Evolutionary conservation across 2,888 invertebrate genomes (phyloP).

Genomic region (Drosophila monieri): DNA sequence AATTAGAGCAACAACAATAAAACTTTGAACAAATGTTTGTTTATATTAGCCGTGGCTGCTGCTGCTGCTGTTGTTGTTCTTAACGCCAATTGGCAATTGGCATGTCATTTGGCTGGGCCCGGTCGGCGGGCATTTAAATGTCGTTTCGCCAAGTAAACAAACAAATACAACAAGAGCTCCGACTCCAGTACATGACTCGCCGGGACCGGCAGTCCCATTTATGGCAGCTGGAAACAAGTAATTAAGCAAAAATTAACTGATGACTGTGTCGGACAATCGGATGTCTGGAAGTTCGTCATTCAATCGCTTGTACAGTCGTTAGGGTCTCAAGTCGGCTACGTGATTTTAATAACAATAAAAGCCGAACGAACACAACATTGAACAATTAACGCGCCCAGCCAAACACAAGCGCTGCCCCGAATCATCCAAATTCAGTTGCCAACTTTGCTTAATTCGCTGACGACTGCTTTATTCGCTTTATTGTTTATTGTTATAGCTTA

Average conservation of each 20-base stretch:
- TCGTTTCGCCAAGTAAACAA: conserved; percentile 21
- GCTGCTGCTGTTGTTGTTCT: conserved; percentile 16
- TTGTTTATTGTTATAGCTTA: conserved; percentile 19
- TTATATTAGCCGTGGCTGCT: conserved; percentile 49
- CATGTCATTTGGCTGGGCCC: conserved; percentile 59
- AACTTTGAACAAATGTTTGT: conserved; percentile 64
- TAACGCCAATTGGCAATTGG: conserved; percentile 68
- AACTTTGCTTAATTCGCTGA: conserved; percentile 52
- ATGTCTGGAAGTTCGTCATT: conserved; percentile 51
- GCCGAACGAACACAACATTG: conserved; percentile 54
- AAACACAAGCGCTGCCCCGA: conserved; percentile 19
- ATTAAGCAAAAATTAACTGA: conserved; percentile 73
- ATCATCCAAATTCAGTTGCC: conserved; percentile 49
- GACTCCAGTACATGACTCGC: not conserved
- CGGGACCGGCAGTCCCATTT: conserved; percentile 31
- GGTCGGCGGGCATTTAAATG: conserved; percentile 57
- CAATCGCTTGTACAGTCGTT: conserved; percentile 35
- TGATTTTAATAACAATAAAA: conserved; percentile 79
- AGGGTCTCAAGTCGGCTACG: conserved; percentile 58
- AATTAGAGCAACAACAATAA: conserved; percentile 55
- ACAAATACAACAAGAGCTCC: conserved; percentile 1
- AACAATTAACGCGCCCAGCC: conserved; percentile 58
- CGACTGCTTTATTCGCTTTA: conserved; percentile 43
- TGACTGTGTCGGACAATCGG: conserved; percentile 58
- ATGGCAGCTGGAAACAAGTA: conserved; percentile 61